Percentiles rank a stretch among this genome's conserved stretches.
Conservation (phyloP, 2,888 invertebrate genomes). For the Polia nebulosa region DNA sequence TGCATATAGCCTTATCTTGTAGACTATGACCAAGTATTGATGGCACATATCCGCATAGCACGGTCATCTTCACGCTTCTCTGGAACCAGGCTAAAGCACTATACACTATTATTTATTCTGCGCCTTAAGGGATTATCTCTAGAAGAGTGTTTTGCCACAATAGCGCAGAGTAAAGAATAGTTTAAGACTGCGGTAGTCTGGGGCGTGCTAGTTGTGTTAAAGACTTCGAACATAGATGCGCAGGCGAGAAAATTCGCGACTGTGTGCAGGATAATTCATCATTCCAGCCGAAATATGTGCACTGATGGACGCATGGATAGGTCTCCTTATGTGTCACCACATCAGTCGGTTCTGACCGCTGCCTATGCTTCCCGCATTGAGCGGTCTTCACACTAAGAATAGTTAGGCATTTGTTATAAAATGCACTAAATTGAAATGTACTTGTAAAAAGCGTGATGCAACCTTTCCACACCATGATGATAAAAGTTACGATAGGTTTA, state of each 20-base stretch:
- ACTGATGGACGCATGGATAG: neutral
- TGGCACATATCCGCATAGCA: slow-evolving; percentile 39
- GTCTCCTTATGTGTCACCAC: too few species aligned
- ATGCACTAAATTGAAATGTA: too few species aligned
- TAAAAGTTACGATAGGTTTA: too few species aligned
- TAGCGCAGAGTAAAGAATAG: neutral
- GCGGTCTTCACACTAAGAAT: neutral
- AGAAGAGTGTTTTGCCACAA: neutral
- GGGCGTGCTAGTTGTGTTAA: neutral
- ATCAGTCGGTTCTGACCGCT: neutral
- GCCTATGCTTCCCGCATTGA: neutral
- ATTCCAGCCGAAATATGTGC: neutral
- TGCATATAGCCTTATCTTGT: slow-evolving; percentile 26
- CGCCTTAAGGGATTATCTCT: slow-evolving; percentile 7
- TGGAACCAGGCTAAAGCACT: neutral
- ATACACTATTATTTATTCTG: slow-evolving; percentile 20
- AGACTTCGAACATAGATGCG: neutral
- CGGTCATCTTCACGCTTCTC: slow-evolving; percentile 29
- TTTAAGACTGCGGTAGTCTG: neutral
- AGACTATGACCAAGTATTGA: slow-evolving; percentile 22
- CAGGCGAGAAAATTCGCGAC: neutral
- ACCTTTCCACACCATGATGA: too few species aligned
- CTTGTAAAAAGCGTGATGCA: too few species aligned
- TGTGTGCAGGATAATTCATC: neutral
- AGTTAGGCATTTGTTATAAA: too few species aligned